phyloP scores from a whole-genome alignment of 2,888 invertebrate genomes.

The Chrysolina oricalcia region DNA sequence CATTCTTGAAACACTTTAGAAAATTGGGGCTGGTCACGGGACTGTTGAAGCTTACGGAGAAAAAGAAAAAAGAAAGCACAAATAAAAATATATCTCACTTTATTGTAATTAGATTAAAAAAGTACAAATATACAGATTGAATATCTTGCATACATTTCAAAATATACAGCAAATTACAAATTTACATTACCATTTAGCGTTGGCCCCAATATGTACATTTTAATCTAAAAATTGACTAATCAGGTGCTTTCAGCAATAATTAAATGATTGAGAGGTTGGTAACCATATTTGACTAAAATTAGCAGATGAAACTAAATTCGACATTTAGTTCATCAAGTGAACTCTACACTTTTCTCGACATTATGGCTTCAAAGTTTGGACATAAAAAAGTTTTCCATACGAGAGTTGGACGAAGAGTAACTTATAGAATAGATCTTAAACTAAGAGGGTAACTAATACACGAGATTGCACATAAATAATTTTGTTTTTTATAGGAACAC shows the following conservation, averaged over 20 bases:
- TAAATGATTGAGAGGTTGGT: constrained; percentile 59
- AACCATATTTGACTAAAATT: constrained; percentile 66
- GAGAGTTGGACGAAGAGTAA: constrained; percentile 22
- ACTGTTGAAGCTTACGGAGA: too few relatives aligned
- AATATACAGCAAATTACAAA: constrained; percentile 58
- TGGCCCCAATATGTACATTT: constrained; percentile 60
- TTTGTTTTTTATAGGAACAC: constrained; percentile 59
- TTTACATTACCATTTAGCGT: constrained; percentile 54
- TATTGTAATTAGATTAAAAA: constrained; percentile 62
- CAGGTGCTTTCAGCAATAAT: constrained; percentile 52
- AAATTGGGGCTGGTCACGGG: too few relatives aligned
- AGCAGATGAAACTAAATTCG: constrained; percentile 15
- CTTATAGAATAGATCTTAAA: constrained; percentile 22
- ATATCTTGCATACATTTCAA: constrained; percentile 57
- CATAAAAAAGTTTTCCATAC: constrained; percentile 25
- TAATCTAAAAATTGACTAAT: constrained; percentile 56
- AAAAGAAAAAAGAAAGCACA: neutral
- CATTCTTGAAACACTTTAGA: too few relatives aligned
- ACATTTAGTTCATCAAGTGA: constrained; percentile 18
- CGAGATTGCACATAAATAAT: constrained; percentile 59
- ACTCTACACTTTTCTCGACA: constrained; percentile 22
- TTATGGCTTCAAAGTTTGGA: constrained; percentile 27
- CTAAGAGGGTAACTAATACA: constrained; percentile 60
- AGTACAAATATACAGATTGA: constrained; percentile 65
- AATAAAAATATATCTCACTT: constrained; percentile 41